phyloP scores from a whole-genome alignment of 2,888 invertebrate genomes.

The Parelbella ahira region DNA sequence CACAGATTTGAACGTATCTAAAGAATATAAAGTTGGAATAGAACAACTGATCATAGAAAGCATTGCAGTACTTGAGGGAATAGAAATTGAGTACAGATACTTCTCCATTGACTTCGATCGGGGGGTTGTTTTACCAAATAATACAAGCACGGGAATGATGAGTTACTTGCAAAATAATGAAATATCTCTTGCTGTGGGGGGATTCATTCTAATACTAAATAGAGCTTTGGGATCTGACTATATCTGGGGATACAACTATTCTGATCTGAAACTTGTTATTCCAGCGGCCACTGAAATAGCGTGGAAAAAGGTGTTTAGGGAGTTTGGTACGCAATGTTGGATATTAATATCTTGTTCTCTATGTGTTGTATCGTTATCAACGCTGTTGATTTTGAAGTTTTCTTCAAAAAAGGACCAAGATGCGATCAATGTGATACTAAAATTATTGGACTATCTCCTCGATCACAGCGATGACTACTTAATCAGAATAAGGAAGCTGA shows the following conservation, averaged over 20 bases:
- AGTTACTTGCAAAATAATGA: constrained; percentile 37
- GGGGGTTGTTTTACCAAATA: constrained; percentile 46
- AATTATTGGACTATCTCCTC: constrained; percentile 49
- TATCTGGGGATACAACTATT: constrained; percentile 48
- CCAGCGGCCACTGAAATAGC: constrained; percentile 37
- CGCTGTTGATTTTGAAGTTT: constrained; percentile 9
- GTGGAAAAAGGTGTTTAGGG: constrained; percentile 46
- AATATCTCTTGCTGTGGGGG: constrained; percentile 48
- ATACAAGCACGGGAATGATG: constrained; percentile 46
- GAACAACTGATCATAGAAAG: constrained; percentile 50
- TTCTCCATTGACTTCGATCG: constrained; percentile 29
- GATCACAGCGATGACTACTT: constrained; percentile 41
- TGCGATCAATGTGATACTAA: constrained; percentile 19
- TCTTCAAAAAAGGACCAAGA: constrained; percentile 1
- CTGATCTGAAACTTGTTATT: constrained; percentile 40
- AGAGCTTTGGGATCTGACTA: constrained; percentile 47
- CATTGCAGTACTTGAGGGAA: constrained; percentile 38
- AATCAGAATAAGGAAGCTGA: constrained; percentile 38
- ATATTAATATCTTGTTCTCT: constrained; percentile 8
- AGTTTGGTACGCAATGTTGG: constrained; percentile 35
- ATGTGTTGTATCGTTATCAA: constrained; percentile 8
- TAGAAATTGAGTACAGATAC: constrained; percentile 37
- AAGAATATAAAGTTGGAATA: constrained; percentile 36
- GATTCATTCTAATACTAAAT: constrained; percentile 45
- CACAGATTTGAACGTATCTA: constrained; percentile 34